A percentile compares a stretch with the other conserved stretches of the same genome.
Evolutionary conservation across 2,113 vertebrate species (phyloP).

Genomic region (Etia nguti): DNA sequence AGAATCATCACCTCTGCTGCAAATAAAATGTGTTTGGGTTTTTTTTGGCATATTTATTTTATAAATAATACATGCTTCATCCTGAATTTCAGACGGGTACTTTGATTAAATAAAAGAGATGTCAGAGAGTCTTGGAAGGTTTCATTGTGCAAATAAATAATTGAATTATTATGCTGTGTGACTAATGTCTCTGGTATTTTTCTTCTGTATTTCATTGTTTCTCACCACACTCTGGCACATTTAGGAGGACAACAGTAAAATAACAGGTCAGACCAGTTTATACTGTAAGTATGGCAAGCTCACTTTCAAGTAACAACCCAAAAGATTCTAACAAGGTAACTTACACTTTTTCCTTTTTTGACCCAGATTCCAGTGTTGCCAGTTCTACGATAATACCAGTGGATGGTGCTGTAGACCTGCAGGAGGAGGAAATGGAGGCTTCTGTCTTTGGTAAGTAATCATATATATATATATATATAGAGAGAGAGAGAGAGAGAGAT

Average conservation of each 20-base stretch:
- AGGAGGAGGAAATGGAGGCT: conserved; percentile 61
- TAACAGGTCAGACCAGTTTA: background rate
- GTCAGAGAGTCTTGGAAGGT: background rate
- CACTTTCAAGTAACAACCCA: background rate
- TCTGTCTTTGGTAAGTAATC: conserved; percentile 52
- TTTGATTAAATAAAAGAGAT: background rate
- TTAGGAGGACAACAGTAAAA: background rate
- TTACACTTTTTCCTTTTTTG: background rate
- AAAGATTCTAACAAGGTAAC: background rate
- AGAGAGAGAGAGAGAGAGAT: background rate
- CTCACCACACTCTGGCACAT: background rate
- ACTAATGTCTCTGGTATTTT: background rate
- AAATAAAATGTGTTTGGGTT: background rate
- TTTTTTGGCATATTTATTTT: background rate
- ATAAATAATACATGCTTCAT: background rate
- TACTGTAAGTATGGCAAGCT: background rate
- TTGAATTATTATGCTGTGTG: background rate
- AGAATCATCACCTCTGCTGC: background rate
- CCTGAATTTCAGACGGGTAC: background rate
- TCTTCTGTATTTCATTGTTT: background rate
- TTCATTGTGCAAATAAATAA: background rate
- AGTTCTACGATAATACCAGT: conserved; percentile 3
- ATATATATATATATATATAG: background rate
- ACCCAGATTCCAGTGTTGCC: background rate
- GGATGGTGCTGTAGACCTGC: conserved; percentile 56